These are phyloP conservation scores for Diplolepis rosae DNA, from an alignment of 2,888 invertebrate species.

Conservation along the genomic window DNA sequence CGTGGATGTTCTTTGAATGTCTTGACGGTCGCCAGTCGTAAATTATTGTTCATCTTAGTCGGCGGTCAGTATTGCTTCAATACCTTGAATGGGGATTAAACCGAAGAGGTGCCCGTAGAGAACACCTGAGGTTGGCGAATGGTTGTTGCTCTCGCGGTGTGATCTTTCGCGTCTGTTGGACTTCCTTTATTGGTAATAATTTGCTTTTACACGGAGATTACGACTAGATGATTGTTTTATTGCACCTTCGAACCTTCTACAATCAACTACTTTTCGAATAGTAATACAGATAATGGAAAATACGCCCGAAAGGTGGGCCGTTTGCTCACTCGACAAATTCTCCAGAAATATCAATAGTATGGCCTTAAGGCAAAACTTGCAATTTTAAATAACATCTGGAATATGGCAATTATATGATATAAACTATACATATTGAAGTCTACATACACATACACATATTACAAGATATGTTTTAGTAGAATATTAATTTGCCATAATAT, in stretches of 20 bases:
- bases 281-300: conserved; percentile 1
- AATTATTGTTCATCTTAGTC: conserved; percentile 44
- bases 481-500: too few relatives aligned
- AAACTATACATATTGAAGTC: too few relatives aligned
- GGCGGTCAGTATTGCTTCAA: not conserved
- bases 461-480: too few relatives aligned
- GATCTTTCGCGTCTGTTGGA: conserved; percentile 30
- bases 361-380: too few relatives aligned
- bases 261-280: conserved; percentile 5
- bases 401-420: too few relatives aligned
- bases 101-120: not conserved
- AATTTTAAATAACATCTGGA: too few relatives aligned
- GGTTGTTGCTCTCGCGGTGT: conserved; percentile 24
- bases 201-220: conserved; percentile 63
- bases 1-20: conserved; percentile 36
- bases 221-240: conserved; percentile 59
- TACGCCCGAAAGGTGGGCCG: conserved; percentile 24
- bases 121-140: conserved; percentile 5
- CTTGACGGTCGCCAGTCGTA: conserved; percentile 47
- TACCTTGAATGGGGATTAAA: conserved; percentile 50
- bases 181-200: conserved; percentile 47
- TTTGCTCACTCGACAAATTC: conserved; percentile 6
- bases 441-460: too few relatives aligned
- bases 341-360: not conserved
- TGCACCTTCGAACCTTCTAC: conserved; percentile 34